Evolutionary conservation across 1,140 invertebrate species (phyloP).

Genomic region (Orchesella cincta): DNA sequence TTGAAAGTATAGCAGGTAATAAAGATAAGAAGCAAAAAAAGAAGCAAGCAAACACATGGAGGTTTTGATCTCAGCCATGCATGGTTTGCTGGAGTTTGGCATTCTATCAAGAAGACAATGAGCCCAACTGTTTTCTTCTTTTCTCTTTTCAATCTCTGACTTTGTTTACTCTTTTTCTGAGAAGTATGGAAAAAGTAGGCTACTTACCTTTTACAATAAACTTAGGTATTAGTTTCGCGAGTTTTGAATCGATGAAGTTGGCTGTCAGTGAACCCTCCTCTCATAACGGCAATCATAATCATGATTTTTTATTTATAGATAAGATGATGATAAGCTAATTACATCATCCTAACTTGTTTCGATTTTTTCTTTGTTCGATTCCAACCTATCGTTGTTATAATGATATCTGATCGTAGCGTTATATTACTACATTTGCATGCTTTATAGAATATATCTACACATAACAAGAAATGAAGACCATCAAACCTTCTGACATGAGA

Average conservation of each 20-base stretch:
- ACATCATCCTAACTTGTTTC: no score
- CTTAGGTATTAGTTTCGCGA: neutral
- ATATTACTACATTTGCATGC: no score
- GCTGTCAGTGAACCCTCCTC: no score
- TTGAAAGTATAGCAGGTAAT: neutral
- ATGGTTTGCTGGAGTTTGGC: conserved; percentile 1
- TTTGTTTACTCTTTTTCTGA: conserved; percentile 11
- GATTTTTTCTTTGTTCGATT: no score
- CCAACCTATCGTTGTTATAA: no score
- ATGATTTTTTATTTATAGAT: no score
- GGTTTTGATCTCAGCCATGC: neutral
- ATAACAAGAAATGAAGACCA: no score
- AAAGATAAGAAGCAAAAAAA: neutral
- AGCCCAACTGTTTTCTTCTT: neutral
- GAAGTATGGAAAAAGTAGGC: conserved; percentile 8
- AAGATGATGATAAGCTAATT: no score
- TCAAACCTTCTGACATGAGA: no score
- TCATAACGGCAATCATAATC: no score
- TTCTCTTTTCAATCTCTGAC: neutral
- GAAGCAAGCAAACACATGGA: neutral
- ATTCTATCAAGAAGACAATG: conserved; percentile 6
- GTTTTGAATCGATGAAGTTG: neutral
- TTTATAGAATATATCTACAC: no score
- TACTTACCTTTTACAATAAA: conserved; percentile 10
- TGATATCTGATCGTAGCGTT: no score